Evolutionary conservation across 2,797 vertebrate genomes (phyloP), one percentile per base, ranked within the genome.

Genomic region (Sebastolobus altivelis): DNA sequence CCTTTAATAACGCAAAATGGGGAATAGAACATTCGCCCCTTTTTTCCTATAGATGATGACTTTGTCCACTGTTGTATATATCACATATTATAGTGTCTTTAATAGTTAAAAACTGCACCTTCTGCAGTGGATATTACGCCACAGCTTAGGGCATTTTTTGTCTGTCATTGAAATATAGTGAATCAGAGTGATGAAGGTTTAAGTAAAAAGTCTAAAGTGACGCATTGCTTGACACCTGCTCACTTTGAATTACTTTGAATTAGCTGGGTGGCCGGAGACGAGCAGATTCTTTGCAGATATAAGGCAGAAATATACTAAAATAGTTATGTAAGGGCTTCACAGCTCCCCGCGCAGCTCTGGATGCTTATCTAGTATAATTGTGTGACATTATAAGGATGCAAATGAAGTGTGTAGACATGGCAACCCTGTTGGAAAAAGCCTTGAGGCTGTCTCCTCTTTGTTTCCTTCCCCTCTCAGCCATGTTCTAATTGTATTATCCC

Each of bases 1-100:
- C 92, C 92, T 95, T 94, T 94, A 95, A 96, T 96, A 96, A 96
- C 95, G 93, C 94, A 96, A 87, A 94, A 90, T 92, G 83, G 88
- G 90, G 88, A 94, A 95, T 89, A 87, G 91, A 91, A 89, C 87
- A 90, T 92, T 91, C 75, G 78, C 82, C 90, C 83, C 85, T 20
- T 87, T 91, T 88, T 92, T 90, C 87, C 82, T 93, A 91, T 92
- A 83, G 88, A 94, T 86, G 87, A 89, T 79, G 72, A 88, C 79
- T 88, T 83, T 92, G 92, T 93, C 79, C 83, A 83, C 77, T 87
- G 65, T 87, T 93, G 87, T 87, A 84, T 89, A 79, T 85, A 82
- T 93, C 81, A 83, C 65, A 81, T 80, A 67, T 54, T 81, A 86
- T 66, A 43, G 59, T 75, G 73, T 78, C 43, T 67, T 81, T 80